phyloP scores from a whole-genome alignment of 92 coral and sea anemone genomes.

The Actinostola sp. region DNA sequence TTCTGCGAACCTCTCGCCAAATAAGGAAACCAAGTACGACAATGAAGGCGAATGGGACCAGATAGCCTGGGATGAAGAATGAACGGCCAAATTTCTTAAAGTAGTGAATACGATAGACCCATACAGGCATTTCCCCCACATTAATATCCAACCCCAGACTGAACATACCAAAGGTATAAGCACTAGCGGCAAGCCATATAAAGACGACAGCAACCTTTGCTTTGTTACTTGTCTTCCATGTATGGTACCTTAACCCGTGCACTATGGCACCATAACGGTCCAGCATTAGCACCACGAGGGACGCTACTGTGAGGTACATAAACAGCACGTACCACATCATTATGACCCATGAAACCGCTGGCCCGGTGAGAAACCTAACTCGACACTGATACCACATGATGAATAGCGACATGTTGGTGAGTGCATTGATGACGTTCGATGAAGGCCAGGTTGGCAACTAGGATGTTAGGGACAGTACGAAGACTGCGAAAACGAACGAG shows the following conservation, averaged over 20 bases:
- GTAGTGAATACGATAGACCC: constrained; percentile 65
- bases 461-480: constrained; percentile 82
- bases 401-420: constrained; percentile 76
- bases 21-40: constrained; percentile 55
- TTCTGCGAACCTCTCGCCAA: constrained; percentile 59
- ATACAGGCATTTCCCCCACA: constrained; percentile 69
- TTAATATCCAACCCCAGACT: constrained; percentile 59
- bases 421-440: constrained; percentile 73
- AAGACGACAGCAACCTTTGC: constrained; percentile 55
- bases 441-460: constrained; percentile 73
- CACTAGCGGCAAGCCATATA: constrained; percentile 64
- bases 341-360: constrained; percentile 59
- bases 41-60: constrained; percentile 66
- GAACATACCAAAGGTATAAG: constrained; percentile 69
- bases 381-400: constrained; percentile 79
- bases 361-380: constrained; percentile 60
- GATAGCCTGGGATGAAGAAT: constrained; percentile 71
- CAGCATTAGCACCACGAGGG: constrained; percentile 73
- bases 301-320: constrained; percentile 67
- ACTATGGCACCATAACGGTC: constrained; percentile 90
- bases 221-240: constrained; percentile 79
- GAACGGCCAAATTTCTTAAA: constrained; percentile 72
- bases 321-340: constrained; percentile 61
- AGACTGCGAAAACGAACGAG: constrained; percentile 69
- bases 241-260: constrained; percentile 70